Evolutionary conservation across 2,797 vertebrate species (phyloP), one percentile per base, ranked within the genome.

Genomic region (Pangasius macronema): DNA sequence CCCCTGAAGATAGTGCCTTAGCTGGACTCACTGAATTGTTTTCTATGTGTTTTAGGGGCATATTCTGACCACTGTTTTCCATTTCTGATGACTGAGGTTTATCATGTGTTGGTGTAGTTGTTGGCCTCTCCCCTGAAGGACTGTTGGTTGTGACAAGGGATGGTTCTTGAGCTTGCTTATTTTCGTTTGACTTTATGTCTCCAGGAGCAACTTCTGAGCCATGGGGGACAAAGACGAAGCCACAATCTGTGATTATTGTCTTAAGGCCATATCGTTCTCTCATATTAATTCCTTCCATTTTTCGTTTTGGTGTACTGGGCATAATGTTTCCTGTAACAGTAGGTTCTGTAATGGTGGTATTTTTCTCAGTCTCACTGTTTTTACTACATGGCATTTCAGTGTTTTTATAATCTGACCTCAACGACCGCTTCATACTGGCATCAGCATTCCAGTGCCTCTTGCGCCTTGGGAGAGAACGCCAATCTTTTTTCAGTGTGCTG

Each of bases 161-260:
- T 3, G 70, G 36, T 51, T 83, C 84, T 68, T 83, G 55, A 14
- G 27, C 39, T 72, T 89, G 82, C 46, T 49, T 85, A 10, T 72
- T 83, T 42, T 87, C 65, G 72, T 88, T 91, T 57, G 93, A 88
- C 65, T 91, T 91, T 16, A 91, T 85, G 2, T 91, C 89, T 87
- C 86, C 90, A 82, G 79, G 30, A 82, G 88, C 24, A 70, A 91
- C 88, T 42, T 89, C 82, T 51, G 92, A 94, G 27, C 96, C 96
- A 89, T 94, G 92, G 30, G 96, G 96, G 80, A 96, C 92, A 90
- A 97, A 94, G 70, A 96, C 91, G 85, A 92, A 93, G 77, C 96
- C 95, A 93, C 96, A 97, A 87, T 93, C 90, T 27, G 94, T 96
- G 79, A 94, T 51, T 80, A 96, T 92, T 7, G 95, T 95, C 89